Evolutionary conservation across 2,888 invertebrate species (phyloP).

Genomic region (Tupiocoris notatus): DNA sequence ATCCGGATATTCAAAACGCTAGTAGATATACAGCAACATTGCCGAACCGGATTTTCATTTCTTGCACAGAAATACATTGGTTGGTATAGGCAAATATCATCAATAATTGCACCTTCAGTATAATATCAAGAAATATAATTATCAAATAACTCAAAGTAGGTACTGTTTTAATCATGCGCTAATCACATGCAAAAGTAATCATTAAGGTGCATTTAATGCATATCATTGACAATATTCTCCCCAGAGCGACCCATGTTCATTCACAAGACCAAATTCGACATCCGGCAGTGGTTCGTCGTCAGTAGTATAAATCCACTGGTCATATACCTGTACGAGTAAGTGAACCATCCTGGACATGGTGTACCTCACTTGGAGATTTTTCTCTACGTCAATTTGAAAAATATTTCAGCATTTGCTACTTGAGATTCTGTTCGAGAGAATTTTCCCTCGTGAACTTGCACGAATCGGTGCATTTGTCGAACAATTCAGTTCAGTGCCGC

Average conservation of each 20-base stretch:
- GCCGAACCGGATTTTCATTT: slow-evolving; percentile 66
- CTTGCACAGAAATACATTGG: slow-evolving; percentile 96
- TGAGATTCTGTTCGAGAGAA: slow-evolving; percentile 87
- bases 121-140: no score
- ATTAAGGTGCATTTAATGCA: neutral
- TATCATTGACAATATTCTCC: neutral
- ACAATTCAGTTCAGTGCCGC: slow-evolving; percentile 89
- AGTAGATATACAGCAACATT: slow-evolving; percentile 74
- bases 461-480: slow-evolving; percentile 89
- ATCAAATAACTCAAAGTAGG: no score
- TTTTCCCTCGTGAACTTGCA: slow-evolving; percentile 84
- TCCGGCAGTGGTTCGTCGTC: slow-evolving; percentile 92
- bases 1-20: slow-evolving; percentile 83
- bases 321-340: slow-evolving; percentile 87
- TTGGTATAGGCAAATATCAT: no score
- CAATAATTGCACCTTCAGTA: no score
- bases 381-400: no score
- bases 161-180: no score
- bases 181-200: neutral
- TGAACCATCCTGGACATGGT: neutral
- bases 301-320: slow-evolving; percentile 87
- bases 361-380: neutral
- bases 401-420: slow-evolving; percentile 80
- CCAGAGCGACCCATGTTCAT: slow-evolving; percentile 84
- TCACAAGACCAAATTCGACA: slow-evolving; percentile 90